These are phyloP conservation scores for Emydocephalus ijimae DNA, from an alignment of 2,113 vertebrate genomes.

Conservation along the genomic window DNA sequence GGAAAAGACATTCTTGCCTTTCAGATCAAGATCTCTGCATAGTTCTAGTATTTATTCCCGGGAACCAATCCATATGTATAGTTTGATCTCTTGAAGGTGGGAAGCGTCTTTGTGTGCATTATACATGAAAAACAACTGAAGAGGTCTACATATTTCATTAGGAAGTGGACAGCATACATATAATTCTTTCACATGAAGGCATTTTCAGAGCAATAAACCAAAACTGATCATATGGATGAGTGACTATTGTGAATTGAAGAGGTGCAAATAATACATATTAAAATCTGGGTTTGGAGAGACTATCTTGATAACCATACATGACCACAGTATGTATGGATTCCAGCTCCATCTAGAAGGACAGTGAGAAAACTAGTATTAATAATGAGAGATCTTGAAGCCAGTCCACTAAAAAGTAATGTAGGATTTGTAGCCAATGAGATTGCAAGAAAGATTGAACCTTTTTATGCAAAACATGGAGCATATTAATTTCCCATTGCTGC, in stretches of 20 bases:
- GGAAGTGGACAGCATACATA: neutral
- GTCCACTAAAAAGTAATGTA: neutral
- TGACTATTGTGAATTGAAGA: neutral
- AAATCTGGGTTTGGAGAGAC: neutral
- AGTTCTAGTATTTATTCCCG: neutral
- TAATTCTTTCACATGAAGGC: neutral
- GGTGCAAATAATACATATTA: neutral
- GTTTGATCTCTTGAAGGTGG: neutral
- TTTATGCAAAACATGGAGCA: neutral
- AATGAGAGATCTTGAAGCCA: neutral
- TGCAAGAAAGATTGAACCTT: neutral
- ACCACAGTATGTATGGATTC: neutral
- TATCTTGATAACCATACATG: neutral
- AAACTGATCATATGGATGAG: neutral
- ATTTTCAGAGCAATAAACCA: neutral
- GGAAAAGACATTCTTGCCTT: neutral
- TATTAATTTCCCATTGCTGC: neutral
- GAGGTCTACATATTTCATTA: neutral
- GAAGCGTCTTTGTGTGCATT: neutral
- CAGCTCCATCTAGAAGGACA: neutral
- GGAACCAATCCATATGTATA: neutral
- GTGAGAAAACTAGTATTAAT: neutral
- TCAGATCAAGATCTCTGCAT: neutral
- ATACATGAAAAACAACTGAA: neutral
- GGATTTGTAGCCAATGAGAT: neutral